Percentiles rank a stretch among this genome's conserved stretches.
phyloP scores from a whole-genome alignment of 2,113 vertebrate genomes.

The Podarcis muralis region DNA sequence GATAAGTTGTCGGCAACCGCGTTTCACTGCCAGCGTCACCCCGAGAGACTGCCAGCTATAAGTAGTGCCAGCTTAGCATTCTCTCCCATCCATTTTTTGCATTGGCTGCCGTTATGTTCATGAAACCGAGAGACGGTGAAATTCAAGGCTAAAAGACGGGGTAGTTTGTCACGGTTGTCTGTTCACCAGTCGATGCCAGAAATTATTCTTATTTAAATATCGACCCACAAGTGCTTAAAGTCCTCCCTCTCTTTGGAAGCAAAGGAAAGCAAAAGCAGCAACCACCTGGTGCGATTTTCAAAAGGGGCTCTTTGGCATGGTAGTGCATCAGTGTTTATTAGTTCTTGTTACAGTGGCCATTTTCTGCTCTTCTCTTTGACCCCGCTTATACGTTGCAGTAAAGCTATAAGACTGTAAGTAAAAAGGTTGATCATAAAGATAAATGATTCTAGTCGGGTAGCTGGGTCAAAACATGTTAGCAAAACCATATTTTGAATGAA shows the following conservation, averaged over 20 bases:
- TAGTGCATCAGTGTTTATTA: background rate
- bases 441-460: background rate
- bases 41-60: too few species aligned
- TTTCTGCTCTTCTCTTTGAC: background rate
- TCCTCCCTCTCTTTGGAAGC: background rate
- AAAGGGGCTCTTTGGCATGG: background rate
- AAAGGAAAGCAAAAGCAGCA: background rate
- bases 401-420: background rate
- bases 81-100: background rate
- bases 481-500: background rate
- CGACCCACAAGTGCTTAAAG: background rate
- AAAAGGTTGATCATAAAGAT: background rate
- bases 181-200: background rate
- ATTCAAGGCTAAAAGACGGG: background rate
- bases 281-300: background rate
- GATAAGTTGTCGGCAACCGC: background rate
- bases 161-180: background rate
- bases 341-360: background rate
- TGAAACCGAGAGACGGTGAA: background rate
- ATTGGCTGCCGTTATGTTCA: background rate
- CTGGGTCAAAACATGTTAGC: background rate
- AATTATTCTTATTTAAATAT: background rate
- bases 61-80: background rate
- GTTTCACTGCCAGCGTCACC: background rate
- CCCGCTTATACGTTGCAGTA: background rate